Evolutionary conservation across 2,113 vertebrate genomes (phyloP).

Genomic region (Carlito syrichta): DNA sequence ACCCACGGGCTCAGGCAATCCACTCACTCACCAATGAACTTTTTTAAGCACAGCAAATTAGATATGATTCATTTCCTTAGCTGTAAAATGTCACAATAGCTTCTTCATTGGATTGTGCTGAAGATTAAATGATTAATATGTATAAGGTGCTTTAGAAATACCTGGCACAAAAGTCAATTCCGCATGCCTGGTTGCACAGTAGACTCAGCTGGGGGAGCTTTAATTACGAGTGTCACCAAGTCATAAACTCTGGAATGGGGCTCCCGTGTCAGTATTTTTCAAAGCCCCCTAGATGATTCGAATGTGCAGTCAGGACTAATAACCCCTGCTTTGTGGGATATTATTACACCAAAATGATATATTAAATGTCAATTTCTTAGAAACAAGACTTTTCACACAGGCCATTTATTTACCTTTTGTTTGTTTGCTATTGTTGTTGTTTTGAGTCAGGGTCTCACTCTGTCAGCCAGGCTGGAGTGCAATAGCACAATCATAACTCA

Average conservation of each 20-base stretch:
- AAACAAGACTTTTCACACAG: background rate
- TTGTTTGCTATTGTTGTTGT: no score
- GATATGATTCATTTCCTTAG: background rate
- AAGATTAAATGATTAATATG: background rate
- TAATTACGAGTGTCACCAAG: no score
- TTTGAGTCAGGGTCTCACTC: no score
- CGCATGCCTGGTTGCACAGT: background rate
- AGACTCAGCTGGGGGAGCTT: background rate
- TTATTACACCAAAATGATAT: background rate
- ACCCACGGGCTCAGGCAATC: no score
- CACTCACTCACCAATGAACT: no score
- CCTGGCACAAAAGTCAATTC: background rate
- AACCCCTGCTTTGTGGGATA: background rate
- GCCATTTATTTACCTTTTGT: no score
- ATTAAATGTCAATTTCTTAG: background rate
- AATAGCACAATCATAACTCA: no score
- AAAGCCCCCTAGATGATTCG: background rate
- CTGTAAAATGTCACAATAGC: background rate
- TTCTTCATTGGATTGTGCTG: background rate
- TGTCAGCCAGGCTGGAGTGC: no score
- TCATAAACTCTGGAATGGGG: background rate
- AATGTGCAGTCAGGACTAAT: background rate
- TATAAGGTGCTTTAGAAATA: background rate
- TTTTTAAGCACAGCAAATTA: constrained; percentile 25
- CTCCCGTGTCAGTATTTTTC: background rate